phyloP scores from a whole-genome alignment of 1,140 invertebrate genomes.

The Atta cephalotes region DNA sequence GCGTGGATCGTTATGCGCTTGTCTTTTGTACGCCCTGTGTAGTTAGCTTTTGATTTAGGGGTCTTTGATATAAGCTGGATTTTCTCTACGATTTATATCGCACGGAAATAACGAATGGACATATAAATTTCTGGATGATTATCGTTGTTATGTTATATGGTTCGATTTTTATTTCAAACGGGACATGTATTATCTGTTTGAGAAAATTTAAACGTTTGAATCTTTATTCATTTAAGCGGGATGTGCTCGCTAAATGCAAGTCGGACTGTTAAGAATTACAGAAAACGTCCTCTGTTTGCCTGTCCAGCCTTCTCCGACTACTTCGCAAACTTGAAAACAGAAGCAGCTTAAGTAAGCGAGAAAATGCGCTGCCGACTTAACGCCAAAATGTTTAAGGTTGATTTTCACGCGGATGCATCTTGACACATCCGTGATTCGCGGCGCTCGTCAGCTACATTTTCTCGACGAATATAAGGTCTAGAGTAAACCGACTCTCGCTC shows the following conservation, averaged over 20 bases:
- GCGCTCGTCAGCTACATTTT: conserved; percentile 53
- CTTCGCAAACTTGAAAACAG: conserved; percentile 49
- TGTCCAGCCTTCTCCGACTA: conserved; percentile 36
- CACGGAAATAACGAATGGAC: conserved; percentile 27
- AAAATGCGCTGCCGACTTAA: conserved; percentile 55
- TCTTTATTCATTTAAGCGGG: conserved; percentile 37
- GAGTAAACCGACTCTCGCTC: conserved; percentile 35
- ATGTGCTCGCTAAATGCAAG: not conserved
- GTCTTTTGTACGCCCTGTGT: conserved; percentile 30
- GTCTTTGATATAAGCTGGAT: conserved; percentile 36
- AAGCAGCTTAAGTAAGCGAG: conserved; percentile 51
- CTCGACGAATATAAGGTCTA: conserved; percentile 45
- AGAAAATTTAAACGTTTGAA: not conserved
- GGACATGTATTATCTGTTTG: not conserved
- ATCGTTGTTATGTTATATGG: not conserved
- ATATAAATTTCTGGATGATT: conserved; percentile 14
- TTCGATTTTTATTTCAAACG: not conserved
- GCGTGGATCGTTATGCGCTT: conserved; percentile 44
- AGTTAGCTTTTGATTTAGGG: conserved; percentile 46
- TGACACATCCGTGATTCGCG: conserved; percentile 50
- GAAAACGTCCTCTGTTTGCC: conserved; percentile 36
- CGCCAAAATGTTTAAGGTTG: conserved; percentile 64
- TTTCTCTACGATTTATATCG: conserved; percentile 31
- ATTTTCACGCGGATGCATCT: conserved; percentile 65
- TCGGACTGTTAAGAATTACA: conserved; percentile 5